Percentiles rank a stretch among this genome's conserved stretches.
Conservation (phyloP, 1,140 invertebrate genomes). For the Drosophila pachea region DNA sequence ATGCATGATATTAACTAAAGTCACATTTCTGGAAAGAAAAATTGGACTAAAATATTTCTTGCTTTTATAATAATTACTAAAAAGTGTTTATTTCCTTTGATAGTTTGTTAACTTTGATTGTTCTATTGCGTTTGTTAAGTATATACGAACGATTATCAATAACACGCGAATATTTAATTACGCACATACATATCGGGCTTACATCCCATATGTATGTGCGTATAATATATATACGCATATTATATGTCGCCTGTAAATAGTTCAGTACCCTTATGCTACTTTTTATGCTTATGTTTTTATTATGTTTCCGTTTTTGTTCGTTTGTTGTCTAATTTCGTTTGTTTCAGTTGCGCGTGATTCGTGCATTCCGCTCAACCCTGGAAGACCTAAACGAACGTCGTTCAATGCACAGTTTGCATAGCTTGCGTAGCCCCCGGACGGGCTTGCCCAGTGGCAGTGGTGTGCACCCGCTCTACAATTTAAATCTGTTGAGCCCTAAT, state of each 20-base stretch:
- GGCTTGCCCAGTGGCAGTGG: conserved; percentile 38
- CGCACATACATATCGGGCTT: conserved; percentile 1
- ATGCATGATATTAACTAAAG: too few relatives aligned
- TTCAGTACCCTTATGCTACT: conserved; percentile 24
- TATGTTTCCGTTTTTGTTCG: conserved; percentile 69
- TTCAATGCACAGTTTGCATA: conserved; percentile 98
- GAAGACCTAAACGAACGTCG: conserved; percentile 99
- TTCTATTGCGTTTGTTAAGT: too few relatives aligned
- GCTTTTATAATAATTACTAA: too few relatives aligned
- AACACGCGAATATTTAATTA: not conserved
- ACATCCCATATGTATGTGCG: not conserved
- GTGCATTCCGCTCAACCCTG: conserved; percentile 99
- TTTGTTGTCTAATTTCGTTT: conserved; percentile 82
- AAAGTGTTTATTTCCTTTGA: too few relatives aligned
- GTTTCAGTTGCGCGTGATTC: conserved; percentile 99
- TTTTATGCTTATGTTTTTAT: conserved; percentile 53
- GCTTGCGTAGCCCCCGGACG: conserved; percentile 92
- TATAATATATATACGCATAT: not conserved
- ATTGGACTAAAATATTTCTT: too few relatives aligned
- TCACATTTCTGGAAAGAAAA: too few relatives aligned
- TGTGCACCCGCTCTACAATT: conserved; percentile 65
- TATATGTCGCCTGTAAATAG: conserved; percentile 4
- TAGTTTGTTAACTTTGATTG: too few relatives aligned
- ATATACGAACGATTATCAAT: too few relatives aligned
- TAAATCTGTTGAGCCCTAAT: conserved; percentile 68